A percentile compares a stretch with the other conserved stretches of the same genome.
phyloP scores from a whole-genome alignment of 37 sponge, comb jelly and placozoan genomes.

The Agelas oroides region DNA sequence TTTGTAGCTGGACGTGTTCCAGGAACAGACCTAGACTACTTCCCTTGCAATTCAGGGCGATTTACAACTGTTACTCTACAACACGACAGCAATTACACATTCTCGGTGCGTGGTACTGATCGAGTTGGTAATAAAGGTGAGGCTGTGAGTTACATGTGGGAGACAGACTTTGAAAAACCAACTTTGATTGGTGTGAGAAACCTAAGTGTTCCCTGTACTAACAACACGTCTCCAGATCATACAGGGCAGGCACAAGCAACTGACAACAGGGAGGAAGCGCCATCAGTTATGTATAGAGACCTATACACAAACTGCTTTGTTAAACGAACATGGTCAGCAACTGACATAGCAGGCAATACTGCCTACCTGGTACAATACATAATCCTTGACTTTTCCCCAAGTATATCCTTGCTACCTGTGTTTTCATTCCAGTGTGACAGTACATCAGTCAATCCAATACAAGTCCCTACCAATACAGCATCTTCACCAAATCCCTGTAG shows the following conservation, averaged over 20 bases:
- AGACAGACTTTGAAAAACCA: conserved; percentile 36
- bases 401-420: neutral
- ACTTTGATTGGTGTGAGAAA: conserved; percentile 3
- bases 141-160: conserved; percentile 11
- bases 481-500: conserved; percentile 26
- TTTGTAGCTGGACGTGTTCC: neutral
- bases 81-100: conserved; percentile 1
- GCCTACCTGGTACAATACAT: conserved; percentile 19
- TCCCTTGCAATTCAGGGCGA: neutral
- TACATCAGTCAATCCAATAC: neutral
- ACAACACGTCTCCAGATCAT: neutral
- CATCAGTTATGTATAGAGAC: conserved; percentile 27
- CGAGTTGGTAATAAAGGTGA: conserved; percentile 41
- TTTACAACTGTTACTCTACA: conserved; percentile 16
- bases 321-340: conserved; percentile 42
- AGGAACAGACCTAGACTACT: neutral
- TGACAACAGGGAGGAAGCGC: conserved; percentile 10
- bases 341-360: conserved; percentile 48
- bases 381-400: conserved; percentile 14
- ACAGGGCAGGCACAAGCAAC: conserved; percentile 34
- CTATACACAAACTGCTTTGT: neutral
- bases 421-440: conserved; percentile 32
- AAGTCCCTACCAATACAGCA: conserved; percentile 20
- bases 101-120: conserved; percentile 43
- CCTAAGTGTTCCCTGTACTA: conserved; percentile 14